Percentiles rank a stretch among this genome's conserved stretches.
These are phyloP conservation scores for Nezara viridula DNA, from an alignment of 2,888 invertebrate genomes.

Conservation along the genomic window DNA sequence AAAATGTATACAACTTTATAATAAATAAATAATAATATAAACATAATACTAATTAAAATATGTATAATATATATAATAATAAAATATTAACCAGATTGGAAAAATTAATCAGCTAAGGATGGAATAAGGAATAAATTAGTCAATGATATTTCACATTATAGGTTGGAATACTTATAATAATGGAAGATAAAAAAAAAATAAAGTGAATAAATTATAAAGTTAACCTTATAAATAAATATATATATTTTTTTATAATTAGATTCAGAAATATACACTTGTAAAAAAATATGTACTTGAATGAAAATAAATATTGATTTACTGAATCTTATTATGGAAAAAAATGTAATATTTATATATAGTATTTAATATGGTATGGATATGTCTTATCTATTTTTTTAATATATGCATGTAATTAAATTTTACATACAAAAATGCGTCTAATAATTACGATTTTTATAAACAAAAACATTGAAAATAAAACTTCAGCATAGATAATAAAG, in stretches of 20 bases:
- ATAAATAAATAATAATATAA: neutral
- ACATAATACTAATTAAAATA: neutral
- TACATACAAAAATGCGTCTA: neutral
- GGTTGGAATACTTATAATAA: neutral
- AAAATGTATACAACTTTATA: neutral
- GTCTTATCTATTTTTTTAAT: neutral
- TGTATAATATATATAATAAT: neutral
- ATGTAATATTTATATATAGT: neutral
- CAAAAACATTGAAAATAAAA: neutral
- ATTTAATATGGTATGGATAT: neutral
- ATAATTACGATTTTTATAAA: neutral
- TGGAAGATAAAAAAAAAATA: too few species aligned
- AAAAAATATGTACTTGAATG: too few species aligned
- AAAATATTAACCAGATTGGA: neutral
- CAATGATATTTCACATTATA: neutral
- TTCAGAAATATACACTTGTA: too few species aligned
- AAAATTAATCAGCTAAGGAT: neutral
- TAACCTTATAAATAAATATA: neutral
- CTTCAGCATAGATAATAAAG: neutral
- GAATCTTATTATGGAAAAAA: neutral
- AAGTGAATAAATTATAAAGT: neutral
- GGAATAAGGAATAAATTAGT: neutral
- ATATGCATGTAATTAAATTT: neutral
- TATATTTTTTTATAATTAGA: neutral
- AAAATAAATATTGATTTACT: neutral